Evolutionary conservation across 2,797 vertebrate species (phyloP).

Genomic region (Falco peregrinus): DNA sequence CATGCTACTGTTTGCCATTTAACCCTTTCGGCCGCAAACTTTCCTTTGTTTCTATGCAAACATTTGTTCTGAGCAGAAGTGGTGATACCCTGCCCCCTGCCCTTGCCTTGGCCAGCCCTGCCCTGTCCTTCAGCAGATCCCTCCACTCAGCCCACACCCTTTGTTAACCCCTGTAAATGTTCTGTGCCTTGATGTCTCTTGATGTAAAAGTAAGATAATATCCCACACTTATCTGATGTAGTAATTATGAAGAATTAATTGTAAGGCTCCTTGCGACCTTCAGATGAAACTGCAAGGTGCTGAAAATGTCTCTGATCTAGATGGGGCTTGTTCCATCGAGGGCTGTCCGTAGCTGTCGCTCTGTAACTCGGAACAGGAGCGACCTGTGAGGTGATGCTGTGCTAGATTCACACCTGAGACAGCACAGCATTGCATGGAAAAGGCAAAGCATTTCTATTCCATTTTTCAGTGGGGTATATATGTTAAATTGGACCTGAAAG

Average conservation of each 20-base stretch:
- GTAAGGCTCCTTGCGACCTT: neutral
- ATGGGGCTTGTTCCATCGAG: fast-evolving
- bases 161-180: neutral
- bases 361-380: neutral
- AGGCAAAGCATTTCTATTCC: neutral
- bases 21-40: constrained; percentile 45
- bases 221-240: neutral
- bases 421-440: neutral
- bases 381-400: neutral
- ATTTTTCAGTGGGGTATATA: neutral
- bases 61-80: neutral
- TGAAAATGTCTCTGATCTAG: neutral
- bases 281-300: neutral
- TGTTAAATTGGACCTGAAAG: neutral
- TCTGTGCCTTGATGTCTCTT: neutral
- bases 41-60: neutral
- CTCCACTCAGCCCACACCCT: neutral
- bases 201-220: neutral
- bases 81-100: neutral
- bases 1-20: neutral
- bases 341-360: neutral
- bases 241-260: neutral
- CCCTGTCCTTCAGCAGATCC: neutral
- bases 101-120: neutral
- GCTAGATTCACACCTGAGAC: neutral